Conservation (phyloP, 2,113 vertebrate species). For the Amia ocellicauda region DNA sequence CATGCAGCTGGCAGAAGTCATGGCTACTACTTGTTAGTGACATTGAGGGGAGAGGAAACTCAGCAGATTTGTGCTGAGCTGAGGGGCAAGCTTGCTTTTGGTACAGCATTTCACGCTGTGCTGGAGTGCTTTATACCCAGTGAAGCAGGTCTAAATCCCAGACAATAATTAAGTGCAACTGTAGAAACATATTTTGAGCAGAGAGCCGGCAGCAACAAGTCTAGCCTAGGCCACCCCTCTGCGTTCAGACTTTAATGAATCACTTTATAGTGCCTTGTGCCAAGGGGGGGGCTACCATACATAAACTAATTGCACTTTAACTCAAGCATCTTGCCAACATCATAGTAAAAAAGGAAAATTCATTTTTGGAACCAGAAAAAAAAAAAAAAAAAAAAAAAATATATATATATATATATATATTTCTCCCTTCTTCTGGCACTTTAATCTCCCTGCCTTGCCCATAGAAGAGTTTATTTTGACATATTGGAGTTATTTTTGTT, state of each 20-base stretch:
- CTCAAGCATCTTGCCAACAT: constrained; percentile 41
- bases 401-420: constrained; percentile 30
- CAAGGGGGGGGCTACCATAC: constrained; percentile 45
- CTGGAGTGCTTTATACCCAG: constrained; percentile 1
- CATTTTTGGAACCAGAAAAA: constrained; percentile 55
- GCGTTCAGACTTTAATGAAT: constrained; percentile 48
- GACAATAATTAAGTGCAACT: constrained; percentile 5
- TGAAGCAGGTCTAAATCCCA: constrained; percentile 18
- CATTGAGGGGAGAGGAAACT: not conserved
- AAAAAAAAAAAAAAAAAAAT: constrained; percentile 55
- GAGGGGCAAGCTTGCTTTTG: not conserved
- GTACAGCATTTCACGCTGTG: constrained; percentile 9
- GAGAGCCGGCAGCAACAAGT: constrained; percentile 18
- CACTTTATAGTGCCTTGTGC: constrained; percentile 33
- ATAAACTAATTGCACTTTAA: constrained; percentile 48
- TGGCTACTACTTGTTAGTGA: too few species aligned
- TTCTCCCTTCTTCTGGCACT: constrained; percentile 40
- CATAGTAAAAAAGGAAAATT: not conserved
- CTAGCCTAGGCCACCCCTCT: constrained; percentile 28
- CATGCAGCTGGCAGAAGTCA: too few species aligned
- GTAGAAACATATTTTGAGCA: not conserved
- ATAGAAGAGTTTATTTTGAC: constrained; percentile 35
- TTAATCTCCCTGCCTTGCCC: constrained; percentile 44
- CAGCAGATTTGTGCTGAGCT: constrained; percentile 24
- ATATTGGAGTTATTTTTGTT: constrained; percentile 29